phyloP scores from a whole-genome alignment of 2,113 vertebrate genomes.

The Anolis carolinensis region DNA sequence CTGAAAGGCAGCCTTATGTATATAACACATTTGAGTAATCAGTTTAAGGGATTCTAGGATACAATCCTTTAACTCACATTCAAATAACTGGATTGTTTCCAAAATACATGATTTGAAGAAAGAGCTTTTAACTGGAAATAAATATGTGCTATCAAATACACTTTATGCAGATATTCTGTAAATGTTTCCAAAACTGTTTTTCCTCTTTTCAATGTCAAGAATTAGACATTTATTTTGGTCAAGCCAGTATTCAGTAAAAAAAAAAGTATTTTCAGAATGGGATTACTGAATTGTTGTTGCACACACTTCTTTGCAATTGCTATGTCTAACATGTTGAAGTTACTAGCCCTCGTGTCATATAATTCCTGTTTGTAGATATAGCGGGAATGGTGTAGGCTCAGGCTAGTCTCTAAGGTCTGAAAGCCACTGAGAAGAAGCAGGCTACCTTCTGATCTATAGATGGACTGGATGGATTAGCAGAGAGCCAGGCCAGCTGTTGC shows the following conservation, averaged over 20 bases:
- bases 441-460: constrained; percentile 62
- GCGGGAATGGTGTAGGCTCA: background rate
- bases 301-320: background rate
- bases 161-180: background rate
- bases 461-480: constrained; percentile 71
- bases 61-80: background rate
- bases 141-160: background rate
- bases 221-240: constrained; percentile 31
- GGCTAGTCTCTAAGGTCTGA: constrained; percentile 41
- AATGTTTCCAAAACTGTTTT: constrained; percentile 1
- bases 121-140: background rate
- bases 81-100: background rate
- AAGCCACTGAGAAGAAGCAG: constrained; percentile 53
- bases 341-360: background rate
- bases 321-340: background rate
- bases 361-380: constrained; percentile 39
- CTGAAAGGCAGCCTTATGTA: background rate
- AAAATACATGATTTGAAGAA: background rate
- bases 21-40: background rate
- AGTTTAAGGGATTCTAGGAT: background rate
- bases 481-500: constrained; percentile 66
- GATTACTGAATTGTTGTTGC: background rate
- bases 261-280: background rate
- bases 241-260: background rate
- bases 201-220: constrained; percentile 20